phyloP scores from a whole-genome alignment of 2,888 invertebrate species.

The Drosophila prostipennis region DNA sequence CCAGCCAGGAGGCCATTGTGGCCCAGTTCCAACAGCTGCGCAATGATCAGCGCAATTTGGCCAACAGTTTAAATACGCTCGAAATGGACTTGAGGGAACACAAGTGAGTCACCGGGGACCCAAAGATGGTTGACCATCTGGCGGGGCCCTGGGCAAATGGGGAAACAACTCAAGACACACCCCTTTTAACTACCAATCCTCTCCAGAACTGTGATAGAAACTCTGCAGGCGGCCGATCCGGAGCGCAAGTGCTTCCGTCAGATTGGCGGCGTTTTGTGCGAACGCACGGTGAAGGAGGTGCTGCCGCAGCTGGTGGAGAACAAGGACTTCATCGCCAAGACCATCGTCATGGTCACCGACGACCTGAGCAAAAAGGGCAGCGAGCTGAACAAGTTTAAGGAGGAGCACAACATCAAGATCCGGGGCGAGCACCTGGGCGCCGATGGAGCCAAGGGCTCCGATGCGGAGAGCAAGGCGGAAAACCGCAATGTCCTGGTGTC shows the following conservation, averaged over 20 bases:
- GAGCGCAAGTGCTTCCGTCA: constrained; percentile 95
- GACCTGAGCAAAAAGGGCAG: constrained; percentile 93
- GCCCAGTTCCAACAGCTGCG: constrained; percentile 94
- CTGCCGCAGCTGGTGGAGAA: constrained; percentile 93
- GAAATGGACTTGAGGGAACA: constrained; percentile 98
- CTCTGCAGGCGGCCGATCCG: constrained; percentile 92
- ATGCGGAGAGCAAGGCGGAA: constrained; percentile 73
- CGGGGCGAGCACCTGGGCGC: constrained; percentile 87
- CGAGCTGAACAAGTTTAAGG: constrained; percentile 96
- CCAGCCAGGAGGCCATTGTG: constrained; percentile 91
- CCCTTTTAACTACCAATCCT: neutral
- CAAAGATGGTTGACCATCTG: constrained; percentile 62
- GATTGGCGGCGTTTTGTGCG: constrained; percentile 96
- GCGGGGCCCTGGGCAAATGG: neutral
- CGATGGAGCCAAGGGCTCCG: constrained; percentile 80
- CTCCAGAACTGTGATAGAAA: constrained; percentile 95
- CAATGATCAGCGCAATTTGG: constrained; percentile 93
- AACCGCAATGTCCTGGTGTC: constrained; percentile 87
- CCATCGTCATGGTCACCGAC: constrained; percentile 91
- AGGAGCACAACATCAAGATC: constrained; percentile 94
- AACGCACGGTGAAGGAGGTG: constrained; percentile 95
- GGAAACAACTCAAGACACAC: neutral
- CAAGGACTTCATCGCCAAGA: constrained; percentile 91
- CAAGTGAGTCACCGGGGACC: constrained; percentile 88
- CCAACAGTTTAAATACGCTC: constrained; percentile 95